Evolutionary conservation across 1,140 invertebrate genomes (phyloP).

Genomic region (Phenacoccus solenopsis): DNA sequence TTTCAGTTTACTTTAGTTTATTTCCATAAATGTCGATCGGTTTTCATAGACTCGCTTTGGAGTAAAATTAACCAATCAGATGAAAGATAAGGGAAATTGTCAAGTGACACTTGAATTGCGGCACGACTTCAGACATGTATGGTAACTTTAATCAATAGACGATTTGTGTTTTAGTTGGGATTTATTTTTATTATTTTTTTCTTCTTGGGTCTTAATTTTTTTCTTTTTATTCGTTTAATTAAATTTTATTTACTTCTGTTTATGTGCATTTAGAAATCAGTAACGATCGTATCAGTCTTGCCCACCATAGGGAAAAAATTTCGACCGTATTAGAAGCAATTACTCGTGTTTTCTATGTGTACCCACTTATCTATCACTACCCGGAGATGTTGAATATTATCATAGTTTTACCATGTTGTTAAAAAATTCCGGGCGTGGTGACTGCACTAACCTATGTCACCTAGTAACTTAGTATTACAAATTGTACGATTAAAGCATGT

Average conservation of each 20-base stretch:
- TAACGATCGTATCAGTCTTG: no score
- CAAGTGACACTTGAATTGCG: not conserved
- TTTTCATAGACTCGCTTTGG: not conserved
- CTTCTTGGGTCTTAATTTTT: no score
- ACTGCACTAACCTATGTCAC: not conserved
- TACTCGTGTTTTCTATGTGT: no score
- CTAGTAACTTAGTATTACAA: not conserved
- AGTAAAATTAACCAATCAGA: conserved; percentile 3
- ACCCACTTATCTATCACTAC: no score
- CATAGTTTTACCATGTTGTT: no score
- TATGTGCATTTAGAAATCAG: no score
- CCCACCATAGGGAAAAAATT: no score
- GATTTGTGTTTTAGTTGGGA: not conserved
- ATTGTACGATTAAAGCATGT: not conserved
- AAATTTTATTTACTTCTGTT: no score
- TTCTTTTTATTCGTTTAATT: no score
- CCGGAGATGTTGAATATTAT: no score
- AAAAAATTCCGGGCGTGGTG: not conserved
- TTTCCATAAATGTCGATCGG: conserved; percentile 1
- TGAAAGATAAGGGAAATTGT: not conserved
- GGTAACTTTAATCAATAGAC: not conserved
- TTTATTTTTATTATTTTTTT: not conserved
- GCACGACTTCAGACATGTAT: not conserved
- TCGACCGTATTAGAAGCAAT: no score
- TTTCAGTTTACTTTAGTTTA: not conserved